A percentile compares a stretch with the other conserved stretches of the same genome.
Evolutionary conservation across 2,113 vertebrate genomes (phyloP).

Genomic region (Barbus barbus): DNA sequence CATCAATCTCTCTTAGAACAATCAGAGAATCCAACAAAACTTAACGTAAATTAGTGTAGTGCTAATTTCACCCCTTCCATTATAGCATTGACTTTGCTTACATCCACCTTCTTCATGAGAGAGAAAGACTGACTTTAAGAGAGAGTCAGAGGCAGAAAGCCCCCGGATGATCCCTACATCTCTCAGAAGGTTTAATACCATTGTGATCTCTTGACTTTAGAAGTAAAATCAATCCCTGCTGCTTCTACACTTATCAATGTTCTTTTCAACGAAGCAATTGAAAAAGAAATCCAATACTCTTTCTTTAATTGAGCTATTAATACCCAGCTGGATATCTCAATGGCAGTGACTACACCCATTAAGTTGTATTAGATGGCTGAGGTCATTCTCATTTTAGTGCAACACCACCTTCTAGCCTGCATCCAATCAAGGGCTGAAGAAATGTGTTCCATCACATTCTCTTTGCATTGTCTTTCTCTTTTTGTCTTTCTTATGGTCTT

Average conservation of each 20-base stretch:
- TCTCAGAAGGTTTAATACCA: slow-evolving; percentile 33
- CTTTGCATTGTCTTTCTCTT: slow-evolving; percentile 20
- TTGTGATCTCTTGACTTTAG: slow-evolving; percentile 45
- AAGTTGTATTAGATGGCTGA: slow-evolving; percentile 39
- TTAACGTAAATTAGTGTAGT: background rate
- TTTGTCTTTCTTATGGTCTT: background rate
- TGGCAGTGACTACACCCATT: slow-evolving; percentile 35
- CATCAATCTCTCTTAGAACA: background rate
- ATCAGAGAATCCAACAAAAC: background rate
- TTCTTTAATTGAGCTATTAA: slow-evolving; percentile 51
- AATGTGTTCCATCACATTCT: background rate
- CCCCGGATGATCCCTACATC: background rate
- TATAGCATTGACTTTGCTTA: background rate
- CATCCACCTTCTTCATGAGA: background rate
- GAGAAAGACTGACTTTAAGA: background rate
- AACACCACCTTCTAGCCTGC: slow-evolving; percentile 12
- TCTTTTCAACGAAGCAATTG: slow-evolving; percentile 41
- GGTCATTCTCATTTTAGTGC: slow-evolving; percentile 39
- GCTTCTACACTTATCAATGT: slow-evolving; percentile 46
- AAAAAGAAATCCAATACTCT: slow-evolving; percentile 51
- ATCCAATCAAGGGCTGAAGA: slow-evolving; percentile 1
- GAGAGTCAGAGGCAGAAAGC: background rate
- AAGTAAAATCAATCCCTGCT: slow-evolving; percentile 46
- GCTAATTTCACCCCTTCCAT: background rate
- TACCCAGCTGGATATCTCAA: slow-evolving; percentile 36